Percentiles rank a stretch among this genome's conserved stretches.
Evolutionary conservation across 1,140 invertebrate genomes (phyloP).

Genomic region (Cardiocondyla obscurior): DNA sequence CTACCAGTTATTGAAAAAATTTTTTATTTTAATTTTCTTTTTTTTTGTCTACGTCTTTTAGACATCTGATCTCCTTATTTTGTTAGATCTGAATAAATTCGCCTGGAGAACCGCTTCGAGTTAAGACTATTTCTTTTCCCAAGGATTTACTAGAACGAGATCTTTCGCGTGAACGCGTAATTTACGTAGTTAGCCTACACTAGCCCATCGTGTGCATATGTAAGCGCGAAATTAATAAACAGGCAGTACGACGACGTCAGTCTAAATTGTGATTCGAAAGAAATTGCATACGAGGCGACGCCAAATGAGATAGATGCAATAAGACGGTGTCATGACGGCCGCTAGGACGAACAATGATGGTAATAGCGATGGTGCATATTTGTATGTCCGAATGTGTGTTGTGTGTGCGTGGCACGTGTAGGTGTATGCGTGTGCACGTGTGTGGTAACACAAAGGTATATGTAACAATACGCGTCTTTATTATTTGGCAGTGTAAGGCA

Average conservation of each 20-base stretch:
- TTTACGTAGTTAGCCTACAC: not conserved
- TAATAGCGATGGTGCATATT: not conserved
- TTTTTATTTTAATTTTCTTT: too few species aligned
- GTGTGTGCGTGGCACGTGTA: not conserved
- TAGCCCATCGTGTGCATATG: constrained; percentile 36
- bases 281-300: not conserved
- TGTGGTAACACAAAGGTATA: constrained; percentile 57
- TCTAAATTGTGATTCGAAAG: not conserved
- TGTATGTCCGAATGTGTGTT: not conserved
- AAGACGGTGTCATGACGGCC: not conserved
- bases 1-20: too few species aligned
- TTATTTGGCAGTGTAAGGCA: constrained; percentile 74
- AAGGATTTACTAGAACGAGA: constrained; percentile 1
- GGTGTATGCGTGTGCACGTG: not conserved
- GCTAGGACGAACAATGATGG: not conserved
- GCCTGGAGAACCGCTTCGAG: not conserved
- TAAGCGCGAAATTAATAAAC: constrained; percentile 16
- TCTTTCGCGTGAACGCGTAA: constrained; percentile 45
- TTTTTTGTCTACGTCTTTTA: not conserved
- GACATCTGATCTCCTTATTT: not conserved
- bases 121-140: not conserved
- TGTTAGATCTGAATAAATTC: not conserved
- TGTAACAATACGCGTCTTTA: constrained; percentile 71
- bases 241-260: not conserved
- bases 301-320: not conserved